Percentiles rank a stretch among this genome's conserved stretches.
These are phyloP conservation scores for Saccopteryx bilineata DNA, from an alignment of 2,113 vertebrate genomes.

Conservation along the genomic window DNA sequence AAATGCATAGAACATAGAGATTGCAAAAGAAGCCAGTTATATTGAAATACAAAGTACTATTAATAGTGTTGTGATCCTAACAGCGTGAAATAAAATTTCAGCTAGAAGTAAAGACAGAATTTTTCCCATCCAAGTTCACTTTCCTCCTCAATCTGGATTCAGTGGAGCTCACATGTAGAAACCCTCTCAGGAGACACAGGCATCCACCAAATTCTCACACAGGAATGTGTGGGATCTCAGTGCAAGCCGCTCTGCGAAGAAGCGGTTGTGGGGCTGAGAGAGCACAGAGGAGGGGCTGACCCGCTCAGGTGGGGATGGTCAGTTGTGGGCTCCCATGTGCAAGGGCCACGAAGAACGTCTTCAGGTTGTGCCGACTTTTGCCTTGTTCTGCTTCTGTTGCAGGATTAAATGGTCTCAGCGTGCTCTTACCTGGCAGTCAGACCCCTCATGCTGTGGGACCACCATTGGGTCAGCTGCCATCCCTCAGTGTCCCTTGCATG, in stretches of 20 bases:
- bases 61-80: background rate
- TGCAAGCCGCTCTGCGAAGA: fast-evolving
- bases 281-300: background rate
- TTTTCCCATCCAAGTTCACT: background rate
- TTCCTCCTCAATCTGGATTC: background rate
- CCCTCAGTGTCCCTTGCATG: slow-evolving; percentile 92
- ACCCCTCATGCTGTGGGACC: slow-evolving; percentile 82
- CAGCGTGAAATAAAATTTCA: background rate
- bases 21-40: background rate
- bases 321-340: background rate
- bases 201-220: background rate
- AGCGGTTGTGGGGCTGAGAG: fast-evolving
- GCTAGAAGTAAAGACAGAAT: background rate
- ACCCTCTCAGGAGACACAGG: background rate
- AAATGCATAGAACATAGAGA: background rate
- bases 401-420: slow-evolving; percentile 90
- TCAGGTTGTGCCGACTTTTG: background rate
- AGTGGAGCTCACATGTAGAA: background rate
- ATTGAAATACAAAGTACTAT: background rate
- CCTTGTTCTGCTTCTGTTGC: slow-evolving; percentile 77
- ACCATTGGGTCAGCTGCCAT: slow-evolving; percentile 84
- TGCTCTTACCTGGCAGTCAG: slow-evolving; percentile 91
- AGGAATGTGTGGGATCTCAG: fast-evolving
- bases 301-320: no score
- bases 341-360: background rate